Evolutionary conservation across 2,113 vertebrate species (phyloP), one percentile per base, ranked within the genome.

Genomic region (Laterallus jamaicensis): DNA sequence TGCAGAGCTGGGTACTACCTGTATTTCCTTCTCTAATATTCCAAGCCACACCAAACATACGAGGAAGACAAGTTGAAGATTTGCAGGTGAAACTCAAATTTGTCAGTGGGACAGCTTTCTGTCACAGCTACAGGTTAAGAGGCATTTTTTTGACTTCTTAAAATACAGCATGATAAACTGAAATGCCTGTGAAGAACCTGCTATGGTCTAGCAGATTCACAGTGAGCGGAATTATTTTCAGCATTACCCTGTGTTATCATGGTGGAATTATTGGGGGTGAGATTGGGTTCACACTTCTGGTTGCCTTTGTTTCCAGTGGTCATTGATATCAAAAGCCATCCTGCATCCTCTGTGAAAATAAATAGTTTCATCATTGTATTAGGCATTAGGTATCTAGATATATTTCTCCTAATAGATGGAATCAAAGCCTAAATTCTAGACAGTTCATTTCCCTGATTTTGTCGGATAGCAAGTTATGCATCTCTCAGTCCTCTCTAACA

Each of bases 161-260:
- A 93, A 96, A 81, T 54, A 75, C 14, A 76, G 18, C 42, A 56
- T 32, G 39, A 90, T 91, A 93, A 73, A 88, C 25, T 89, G 42
- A 82, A 88, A 91, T 58, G 55, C 22, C 80, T 69, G 35, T 68
- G 40, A 80, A 83, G 29, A 58, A 70, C 29, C 26, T 70, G 78
- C 56, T 86, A 59, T 80, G 67, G 77, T 88, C 66, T 47, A 56
- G 66, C 77, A 93, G 67, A 82, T 71, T 91, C 64, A 95, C n/a
- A 90, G 80, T 84, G 77, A 92, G 82, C 93, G 84, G 68, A 93
- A 95, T 95, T 86, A 90, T 95, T 93, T 96, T 96, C 92, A 85
- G 44, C 56, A 90, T 85, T 93, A 95, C 96, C 81, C 80, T 89
- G 28, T 93, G 82, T 93, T 89, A 92, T 87, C 83, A 84, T 85